Base-by-base conservation (phyloP, 2,113 vertebrate species). In the Loxodonta africana region DNA sequence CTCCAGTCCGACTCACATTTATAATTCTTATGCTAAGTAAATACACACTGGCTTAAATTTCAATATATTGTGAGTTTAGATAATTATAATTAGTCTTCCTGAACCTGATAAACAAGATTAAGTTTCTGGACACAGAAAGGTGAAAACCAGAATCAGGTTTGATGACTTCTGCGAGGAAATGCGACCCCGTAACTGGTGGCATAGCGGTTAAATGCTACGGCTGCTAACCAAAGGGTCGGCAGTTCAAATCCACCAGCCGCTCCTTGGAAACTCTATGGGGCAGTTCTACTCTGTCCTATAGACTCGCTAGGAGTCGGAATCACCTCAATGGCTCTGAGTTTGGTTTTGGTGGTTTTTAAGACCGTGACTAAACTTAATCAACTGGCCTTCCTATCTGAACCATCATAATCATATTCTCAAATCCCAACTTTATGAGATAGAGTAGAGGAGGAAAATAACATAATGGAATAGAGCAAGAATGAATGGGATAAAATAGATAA, bases 11-110 rank as follows among this genome's bases (percentile, higher is more conserved):
- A 25, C 26, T 37, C 15, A 57, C 33, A 67, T 63, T 88, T 71
- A 20, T 81, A 88, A 92, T 44, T 97, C 57, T 94, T 46, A 51
- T 71, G 73, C 10, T 77, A 89, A 84, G 71, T 65, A 87, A 76
- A 78, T 10, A 67, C 87, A 87, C n/a, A 87, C n/a, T 53, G 37
- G 28, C 20, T 91, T 96, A 91, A 88, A 92, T 91, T 95, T 69
- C 51, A 82, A 62, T 69, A 92, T 15, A 53, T 18, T 69, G 4
- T 71, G 78, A 94, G 37, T 41, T 1, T 67, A 30, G 28, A 44
- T 86, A 73, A 92, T 85, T 94, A 60, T 86, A 73, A 92, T 85
- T 94, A 60, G 62, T 51, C 44, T 93, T 91, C 51, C 73, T 76
- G 14, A 91, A 88, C 63, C 30, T 71, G 44, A 89, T n/a, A 86